Percentiles rank a stretch among this genome's conserved stretches.
These are phyloP conservation scores for Drosophila chauvacae DNA, from an alignment of 1,140 invertebrate species.

Conservation along the genomic window DNA sequence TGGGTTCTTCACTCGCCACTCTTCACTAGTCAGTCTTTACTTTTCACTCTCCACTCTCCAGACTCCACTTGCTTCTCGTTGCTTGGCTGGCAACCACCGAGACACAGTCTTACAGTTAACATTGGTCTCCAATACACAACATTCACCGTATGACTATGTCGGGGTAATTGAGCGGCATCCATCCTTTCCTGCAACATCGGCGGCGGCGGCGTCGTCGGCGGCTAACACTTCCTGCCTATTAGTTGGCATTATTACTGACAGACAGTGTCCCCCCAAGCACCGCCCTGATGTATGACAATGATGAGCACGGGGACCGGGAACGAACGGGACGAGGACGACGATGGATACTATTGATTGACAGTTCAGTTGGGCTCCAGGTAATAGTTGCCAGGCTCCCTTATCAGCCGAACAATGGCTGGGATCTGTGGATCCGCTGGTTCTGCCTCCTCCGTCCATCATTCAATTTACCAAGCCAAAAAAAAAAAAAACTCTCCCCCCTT, in stretches of 20 bases:
- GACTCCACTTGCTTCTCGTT: conserved; percentile 22
- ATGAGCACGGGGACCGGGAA: not conserved
- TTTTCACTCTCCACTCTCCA: no score
- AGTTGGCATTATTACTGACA: conserved; percentile 60
- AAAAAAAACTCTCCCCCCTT: not conserved
- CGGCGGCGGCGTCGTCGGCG: conserved; percentile 27
- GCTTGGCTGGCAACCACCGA: conserved; percentile 77
- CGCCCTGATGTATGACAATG: conserved; percentile 26
- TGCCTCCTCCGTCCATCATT: conserved; percentile 59
- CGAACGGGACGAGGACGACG: not conserved
- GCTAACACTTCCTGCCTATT: conserved; percentile 68
- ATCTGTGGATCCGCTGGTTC: conserved; percentile 9
- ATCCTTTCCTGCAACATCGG: conserved; percentile 25
- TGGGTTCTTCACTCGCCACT: not conserved
- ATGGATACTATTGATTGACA: conserved; percentile 45
- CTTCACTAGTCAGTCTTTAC: not conserved
- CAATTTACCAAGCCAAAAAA: conserved; percentile 55
- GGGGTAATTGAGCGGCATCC: conserved; percentile 78
- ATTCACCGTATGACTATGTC: conserved; percentile 85
- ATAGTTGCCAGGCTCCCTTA: conserved; percentile 52
- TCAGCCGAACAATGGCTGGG: conserved; percentile 49
- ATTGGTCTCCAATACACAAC: conserved; percentile 84
- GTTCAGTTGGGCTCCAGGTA: conserved; percentile 41
- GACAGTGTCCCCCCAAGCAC: conserved; percentile 15
- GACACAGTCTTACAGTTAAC: conserved; percentile 85